Conservation (phyloP, 1,140 invertebrate genomes). For the Asbolus verrucosus region DNA sequence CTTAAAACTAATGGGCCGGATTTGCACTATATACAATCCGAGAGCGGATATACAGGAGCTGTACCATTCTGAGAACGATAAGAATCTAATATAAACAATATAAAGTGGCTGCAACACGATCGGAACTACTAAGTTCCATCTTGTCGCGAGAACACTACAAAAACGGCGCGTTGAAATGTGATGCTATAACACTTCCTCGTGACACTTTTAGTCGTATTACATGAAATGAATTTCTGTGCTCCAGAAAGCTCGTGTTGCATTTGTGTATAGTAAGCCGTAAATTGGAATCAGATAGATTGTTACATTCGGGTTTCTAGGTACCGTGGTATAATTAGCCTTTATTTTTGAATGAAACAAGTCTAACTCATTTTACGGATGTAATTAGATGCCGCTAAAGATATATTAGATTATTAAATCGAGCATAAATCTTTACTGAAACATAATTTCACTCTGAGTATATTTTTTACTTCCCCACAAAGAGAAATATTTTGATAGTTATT, state of each 20-base stretch:
- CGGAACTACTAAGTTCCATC: slow-evolving; percentile 17
- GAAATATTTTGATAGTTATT: too few species aligned
- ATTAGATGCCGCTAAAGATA: too few species aligned
- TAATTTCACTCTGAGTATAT: too few species aligned
- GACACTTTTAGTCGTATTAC: slow-evolving; percentile 34
- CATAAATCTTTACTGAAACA: too few species aligned
- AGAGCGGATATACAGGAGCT: slow-evolving; percentile 11
- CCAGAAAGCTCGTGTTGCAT: slow-evolving; percentile 14
- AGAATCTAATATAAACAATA: slow-evolving; percentile 9
- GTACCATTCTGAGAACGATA: not conserved
- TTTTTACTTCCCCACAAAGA: too few species aligned
- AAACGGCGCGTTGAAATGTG: slow-evolving; percentile 27
- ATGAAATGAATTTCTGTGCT: slow-evolving; percentile 25
- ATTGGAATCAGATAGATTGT: slow-evolving; percentile 11
- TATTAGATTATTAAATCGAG: too few species aligned
- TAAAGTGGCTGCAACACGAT: slow-evolving; percentile 27
- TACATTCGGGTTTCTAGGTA: not conserved
- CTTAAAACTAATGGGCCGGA: slow-evolving; percentile 8
- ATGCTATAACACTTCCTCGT: slow-evolving; percentile 29
- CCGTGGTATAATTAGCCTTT: not conserved
- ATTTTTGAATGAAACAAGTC: too few species aligned
- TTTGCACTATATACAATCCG: not conserved
- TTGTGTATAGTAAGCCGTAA: not conserved
- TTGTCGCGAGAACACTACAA: slow-evolving; percentile 9
- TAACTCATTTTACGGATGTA: too few species aligned